Percentiles rank a stretch among this genome's conserved stretches.
These are phyloP conservation scores for Centroberyx gerrardi DNA, from an alignment of 2,797 vertebrate species.

Conservation along the genomic window DNA sequence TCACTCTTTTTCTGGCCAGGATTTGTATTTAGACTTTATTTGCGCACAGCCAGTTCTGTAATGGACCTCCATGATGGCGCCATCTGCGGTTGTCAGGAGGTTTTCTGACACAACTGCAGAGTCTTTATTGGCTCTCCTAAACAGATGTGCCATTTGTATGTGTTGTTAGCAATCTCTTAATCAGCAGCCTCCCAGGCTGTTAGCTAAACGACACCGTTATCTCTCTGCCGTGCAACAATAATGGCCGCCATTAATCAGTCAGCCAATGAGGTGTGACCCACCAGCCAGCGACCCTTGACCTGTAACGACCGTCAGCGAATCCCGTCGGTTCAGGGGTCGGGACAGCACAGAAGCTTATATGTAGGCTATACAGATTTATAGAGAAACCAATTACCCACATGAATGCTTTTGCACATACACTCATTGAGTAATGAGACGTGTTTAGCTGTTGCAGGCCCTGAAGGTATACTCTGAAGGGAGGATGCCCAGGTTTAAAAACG, in stretches of 20 bases:
- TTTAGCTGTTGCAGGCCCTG: slow-evolving; percentile 57
- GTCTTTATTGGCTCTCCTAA: slow-evolving; percentile 24
- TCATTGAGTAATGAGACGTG: slow-evolving; percentile 60
- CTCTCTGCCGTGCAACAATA: slow-evolving; percentile 56
- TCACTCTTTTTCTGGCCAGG: no score
- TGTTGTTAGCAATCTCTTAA: slow-evolving; percentile 50
- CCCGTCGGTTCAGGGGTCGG: slow-evolving; percentile 45
- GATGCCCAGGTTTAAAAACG: slow-evolving; percentile 58
- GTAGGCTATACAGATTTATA: slow-evolving; percentile 41
- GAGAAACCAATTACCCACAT: slow-evolving; percentile 54
- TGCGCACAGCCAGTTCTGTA: neutral
- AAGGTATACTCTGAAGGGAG: slow-evolving; percentile 55
- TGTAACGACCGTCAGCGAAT: slow-evolving; percentile 51
- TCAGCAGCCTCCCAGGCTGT: slow-evolving; percentile 51
- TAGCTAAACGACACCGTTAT: slow-evolving; percentile 57
- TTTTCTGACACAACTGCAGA: neutral
- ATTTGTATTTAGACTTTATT: neutral
- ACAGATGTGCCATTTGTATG: slow-evolving; percentile 49
- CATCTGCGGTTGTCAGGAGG: neutral
- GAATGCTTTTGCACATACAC: slow-evolving; percentile 18
- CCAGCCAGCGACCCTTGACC: slow-evolving; percentile 63
- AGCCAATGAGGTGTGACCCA: slow-evolving; percentile 70
- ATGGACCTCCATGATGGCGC: neutral
- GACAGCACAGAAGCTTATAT: slow-evolving; percentile 18
- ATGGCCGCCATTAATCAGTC: slow-evolving; percentile 75